A percentile compares a stretch with the other conserved stretches of the same genome.
phyloP scores from a whole-genome alignment of 1,140 invertebrate genomes.

The Arctopsyche grandis region DNA sequence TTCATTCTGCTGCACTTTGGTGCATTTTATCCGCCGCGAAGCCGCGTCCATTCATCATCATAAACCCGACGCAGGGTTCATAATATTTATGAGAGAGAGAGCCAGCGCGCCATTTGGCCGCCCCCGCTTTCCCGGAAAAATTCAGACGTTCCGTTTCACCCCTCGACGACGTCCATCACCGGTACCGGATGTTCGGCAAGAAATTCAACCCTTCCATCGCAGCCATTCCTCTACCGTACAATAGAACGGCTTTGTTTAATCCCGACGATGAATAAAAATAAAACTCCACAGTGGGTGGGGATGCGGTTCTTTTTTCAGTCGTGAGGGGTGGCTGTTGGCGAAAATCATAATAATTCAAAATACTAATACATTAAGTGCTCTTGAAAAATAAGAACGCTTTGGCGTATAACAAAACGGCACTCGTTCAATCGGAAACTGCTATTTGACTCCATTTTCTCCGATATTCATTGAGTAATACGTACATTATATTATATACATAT shows the following conservation, averaged over 20 bases:
- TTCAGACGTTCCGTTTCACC: conserved; percentile 28
- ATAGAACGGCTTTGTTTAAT: conserved; percentile 49
- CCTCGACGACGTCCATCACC: background rate
- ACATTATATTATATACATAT: too few species aligned
- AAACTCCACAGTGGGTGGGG: background rate
- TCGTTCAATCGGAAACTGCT: too few species aligned
- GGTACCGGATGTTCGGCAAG: background rate
- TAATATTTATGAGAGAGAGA: conserved; percentile 50
- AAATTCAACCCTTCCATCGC: conserved; percentile 41
- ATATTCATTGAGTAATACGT: too few species aligned
- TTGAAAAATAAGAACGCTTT: too few species aligned
- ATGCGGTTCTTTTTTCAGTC: too few species aligned
- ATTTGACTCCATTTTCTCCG: too few species aligned
- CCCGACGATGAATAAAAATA: conserved; percentile 36
- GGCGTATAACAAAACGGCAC: too few species aligned
- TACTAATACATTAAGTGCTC: too few species aligned
- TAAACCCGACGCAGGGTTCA: conserved; percentile 43
- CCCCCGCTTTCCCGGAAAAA: conserved; percentile 33
- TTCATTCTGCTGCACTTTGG: conserved; percentile 27
- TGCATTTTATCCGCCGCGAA: conserved; percentile 47
- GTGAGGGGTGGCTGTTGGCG: too few species aligned
- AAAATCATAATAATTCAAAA: too few species aligned
- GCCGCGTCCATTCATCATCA: conserved; percentile 47
- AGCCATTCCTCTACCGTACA: too few species aligned
- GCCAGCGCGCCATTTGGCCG: conserved; percentile 41